A percentile compares a stretch with the other conserved stretches of the same genome.
Conservation (phyloP, 2,888 invertebrate genomes). For the Maniola hyperantus region DNA sequence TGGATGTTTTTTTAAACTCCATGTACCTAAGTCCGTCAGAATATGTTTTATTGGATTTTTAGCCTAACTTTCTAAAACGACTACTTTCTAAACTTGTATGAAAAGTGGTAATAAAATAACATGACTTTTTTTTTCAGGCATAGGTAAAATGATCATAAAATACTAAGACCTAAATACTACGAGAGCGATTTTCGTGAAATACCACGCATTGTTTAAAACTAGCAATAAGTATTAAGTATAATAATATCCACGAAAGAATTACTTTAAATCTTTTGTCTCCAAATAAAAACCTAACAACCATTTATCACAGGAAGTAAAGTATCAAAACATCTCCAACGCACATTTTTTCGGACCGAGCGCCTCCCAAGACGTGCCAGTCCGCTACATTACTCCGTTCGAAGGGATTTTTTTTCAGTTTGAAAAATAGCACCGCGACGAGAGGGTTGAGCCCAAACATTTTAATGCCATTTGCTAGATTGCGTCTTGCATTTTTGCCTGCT, state of each 20-base stretch:
- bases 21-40: too few species aligned
- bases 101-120: too few species aligned
- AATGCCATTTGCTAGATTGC: conserved; percentile 83
- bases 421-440: conserved; percentile 78
- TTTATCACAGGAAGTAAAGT: conserved; percentile 46
- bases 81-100: too few species aligned
- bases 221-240: too few species aligned
- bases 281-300: background rate
- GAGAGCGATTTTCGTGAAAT: too few species aligned
- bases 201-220: too few species aligned
- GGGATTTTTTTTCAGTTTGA: conserved; percentile 79
- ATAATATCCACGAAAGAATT: background rate
- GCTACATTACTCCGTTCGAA: conserved; percentile 75
- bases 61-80: too few species aligned
- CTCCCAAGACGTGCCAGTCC: conserved; percentile 78
- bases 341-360: conserved; percentile 60
- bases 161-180: too few species aligned
- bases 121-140: too few species aligned
- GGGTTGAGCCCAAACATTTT: conserved; percentile 80
- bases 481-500: conserved; percentile 78
- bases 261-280: background rate
- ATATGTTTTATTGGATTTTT: too few species aligned
- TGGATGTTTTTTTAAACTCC: too few species aligned
- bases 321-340: conserved; percentile 55
- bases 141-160: too few species aligned